Evolutionary conservation across 2,888 invertebrate species (phyloP).

Genomic region (Idaea straminata): DNA sequence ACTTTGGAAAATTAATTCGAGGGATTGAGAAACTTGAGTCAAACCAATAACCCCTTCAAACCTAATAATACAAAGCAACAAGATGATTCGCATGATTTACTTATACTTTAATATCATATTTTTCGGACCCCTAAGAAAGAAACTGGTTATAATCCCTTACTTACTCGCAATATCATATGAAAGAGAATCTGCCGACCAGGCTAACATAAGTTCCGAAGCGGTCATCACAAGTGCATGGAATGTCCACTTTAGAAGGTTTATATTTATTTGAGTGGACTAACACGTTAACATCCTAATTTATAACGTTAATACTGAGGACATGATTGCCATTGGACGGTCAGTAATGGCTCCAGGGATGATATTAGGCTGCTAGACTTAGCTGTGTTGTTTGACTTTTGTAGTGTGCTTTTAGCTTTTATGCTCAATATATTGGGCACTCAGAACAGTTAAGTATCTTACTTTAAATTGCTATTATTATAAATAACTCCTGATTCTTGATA

Average conservation of each 20-base stretch:
- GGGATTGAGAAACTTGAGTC: too few relatives aligned
- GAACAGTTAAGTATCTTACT: too few relatives aligned
- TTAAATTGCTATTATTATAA: too few relatives aligned
- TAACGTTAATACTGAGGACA: conserved; percentile 72
- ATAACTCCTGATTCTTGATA: too few relatives aligned
- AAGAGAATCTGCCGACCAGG: conserved; percentile 44
- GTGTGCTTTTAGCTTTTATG: not conserved
- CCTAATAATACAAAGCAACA: not conserved
- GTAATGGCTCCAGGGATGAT: conserved; percentile 17
- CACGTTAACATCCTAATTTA: conserved; percentile 75
- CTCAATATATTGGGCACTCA: not conserved
- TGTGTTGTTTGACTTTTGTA: not conserved
- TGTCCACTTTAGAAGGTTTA: conserved; percentile 64
- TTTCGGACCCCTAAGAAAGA: conserved; percentile 2
- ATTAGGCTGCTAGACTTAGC: conserved; percentile 5
- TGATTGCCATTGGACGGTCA: conserved; percentile 48
- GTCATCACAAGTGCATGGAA: conserved; percentile 61
- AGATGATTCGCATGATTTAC: not conserved
- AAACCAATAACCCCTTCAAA: not conserved
- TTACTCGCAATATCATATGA: conserved; percentile 43
- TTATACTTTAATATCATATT: not conserved
- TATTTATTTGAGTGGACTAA: conserved; percentile 73
- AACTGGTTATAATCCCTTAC: conserved; percentile 27
- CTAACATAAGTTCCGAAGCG: conserved; percentile 45
- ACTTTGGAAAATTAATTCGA: too few relatives aligned